Base-by-base conservation (phyloP, 2,888 invertebrate genomes). In the Mesorhabditis belari region DNA sequence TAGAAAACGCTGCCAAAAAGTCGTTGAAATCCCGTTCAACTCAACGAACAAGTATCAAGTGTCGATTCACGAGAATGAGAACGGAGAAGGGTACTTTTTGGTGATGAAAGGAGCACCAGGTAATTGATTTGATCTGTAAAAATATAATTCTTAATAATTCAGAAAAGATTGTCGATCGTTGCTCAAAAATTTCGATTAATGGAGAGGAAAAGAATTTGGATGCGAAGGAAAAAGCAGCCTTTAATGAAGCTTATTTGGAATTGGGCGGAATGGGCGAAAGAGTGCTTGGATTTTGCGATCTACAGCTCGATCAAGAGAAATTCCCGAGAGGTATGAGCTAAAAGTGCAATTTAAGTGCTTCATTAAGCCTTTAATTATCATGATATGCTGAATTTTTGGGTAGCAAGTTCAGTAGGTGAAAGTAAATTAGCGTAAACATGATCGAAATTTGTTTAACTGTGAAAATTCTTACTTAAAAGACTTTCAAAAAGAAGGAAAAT, bases 61-160 rank as follows among this genome's bases (percentile, higher is more conserved):
- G 64, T 95, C 94, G 21, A 86, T 93, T 69, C 95, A 95, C 82
- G 93, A 94, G 81, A 90, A 89, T 73, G 92, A 93, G 54, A 92
- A 92, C 81, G 90, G 90, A 83, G 57, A 82, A 25, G 87, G 91
- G 63, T 89, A 91, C 79, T 83, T 60, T 79, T 80, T 89, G 66
- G 88, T 88, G 25, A 86, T 89, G 86, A 89, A 89, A 81, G 92
- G 88, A 17, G 85, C 85, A 17, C 85, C 85, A 5, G 19, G 51
- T 51, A 21, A 51, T 17, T 21, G 51, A 21, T 17, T n/a, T n/a
- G 23, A n/a, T 25, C 35, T 9, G 9, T 9, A n/a, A 83, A 55
- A 66, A 21, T 58, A 9, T 21, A 50, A 21, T n/a, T 6, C 19
- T n/a, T 6, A 19, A 9, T 6, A 9, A 19, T 50, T 50, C 95